phyloP scores from a whole-genome alignment of 2,113 vertebrate genomes.

The Phycodurus eques region DNA sequence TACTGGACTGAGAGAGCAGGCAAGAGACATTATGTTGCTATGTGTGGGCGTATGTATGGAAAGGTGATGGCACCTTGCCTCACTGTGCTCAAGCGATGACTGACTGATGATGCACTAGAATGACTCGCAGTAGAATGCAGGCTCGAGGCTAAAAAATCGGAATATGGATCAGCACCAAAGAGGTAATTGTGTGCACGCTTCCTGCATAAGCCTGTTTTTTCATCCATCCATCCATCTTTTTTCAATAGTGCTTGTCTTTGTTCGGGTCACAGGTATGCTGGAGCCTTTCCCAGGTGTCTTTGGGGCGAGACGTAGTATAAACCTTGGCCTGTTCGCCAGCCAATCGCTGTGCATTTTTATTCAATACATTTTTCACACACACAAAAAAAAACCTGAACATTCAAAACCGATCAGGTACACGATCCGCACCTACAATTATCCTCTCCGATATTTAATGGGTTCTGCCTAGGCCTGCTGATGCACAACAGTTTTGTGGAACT shows the following conservation, averaged over 20 bases:
- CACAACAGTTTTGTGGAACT: background rate
- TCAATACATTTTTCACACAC: background rate
- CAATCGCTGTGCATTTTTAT: background rate
- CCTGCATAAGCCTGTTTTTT: background rate
- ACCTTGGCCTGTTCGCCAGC: background rate
- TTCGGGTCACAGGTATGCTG: background rate
- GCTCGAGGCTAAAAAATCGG: background rate
- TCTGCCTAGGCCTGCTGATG: background rate
- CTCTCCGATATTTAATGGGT: background rate
- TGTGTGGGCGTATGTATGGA: slow-evolving; percentile 39
- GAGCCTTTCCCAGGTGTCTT: background rate
- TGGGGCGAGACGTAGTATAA: background rate
- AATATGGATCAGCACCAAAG: background rate
- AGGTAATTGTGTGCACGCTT: background rate
- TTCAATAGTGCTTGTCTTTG: background rate
- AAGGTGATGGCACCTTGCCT: slow-evolving; percentile 19
- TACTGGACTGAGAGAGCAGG: slow-evolving; percentile 36
- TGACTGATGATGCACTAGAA: background rate
- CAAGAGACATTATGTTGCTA: slow-evolving; percentile 18
- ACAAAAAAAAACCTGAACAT: background rate
- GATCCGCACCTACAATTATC: background rate
- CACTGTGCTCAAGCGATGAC: slow-evolving; percentile 8
- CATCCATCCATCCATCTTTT: background rate
- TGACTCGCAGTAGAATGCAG: background rate
- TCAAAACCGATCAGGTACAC: background rate